A percentile compares a stretch with the other conserved stretches of the same genome.
These are phyloP conservation scores for Malurus leucopterus DNA, from an alignment of 2,797 vertebrate genomes.

Conservation along the genomic window DNA sequence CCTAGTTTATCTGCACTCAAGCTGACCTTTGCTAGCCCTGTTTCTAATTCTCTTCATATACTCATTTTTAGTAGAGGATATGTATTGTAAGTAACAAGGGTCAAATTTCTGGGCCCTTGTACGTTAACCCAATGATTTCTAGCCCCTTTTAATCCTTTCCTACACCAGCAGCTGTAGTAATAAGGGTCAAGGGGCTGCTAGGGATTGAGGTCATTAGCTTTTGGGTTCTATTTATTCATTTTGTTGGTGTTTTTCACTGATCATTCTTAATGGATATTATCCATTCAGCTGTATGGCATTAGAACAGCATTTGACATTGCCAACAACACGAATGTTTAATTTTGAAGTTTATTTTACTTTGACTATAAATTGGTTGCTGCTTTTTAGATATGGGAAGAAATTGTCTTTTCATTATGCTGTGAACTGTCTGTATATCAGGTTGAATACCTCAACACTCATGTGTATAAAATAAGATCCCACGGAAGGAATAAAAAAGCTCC, in stretches of 20 bases:
- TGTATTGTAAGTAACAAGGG: constrained; percentile 71
- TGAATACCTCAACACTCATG: background rate
- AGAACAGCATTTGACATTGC: constrained; percentile 29
- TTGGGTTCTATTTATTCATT: constrained; percentile 66
- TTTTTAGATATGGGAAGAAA: background rate
- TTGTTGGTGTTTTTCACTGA: constrained; percentile 51
- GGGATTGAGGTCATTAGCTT: constrained; percentile 68
- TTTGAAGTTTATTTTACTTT: constrained; percentile 14
- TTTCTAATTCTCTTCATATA: constrained; percentile 74
- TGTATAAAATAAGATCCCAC: background rate
- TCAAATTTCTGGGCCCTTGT: constrained; percentile 72
- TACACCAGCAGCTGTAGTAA: constrained; percentile 71
- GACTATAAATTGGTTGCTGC: background rate
- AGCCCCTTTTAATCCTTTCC: constrained; percentile 71
- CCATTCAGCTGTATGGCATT: constrained; percentile 27
- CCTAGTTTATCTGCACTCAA: constrained; percentile 67
- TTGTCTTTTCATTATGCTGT: background rate
- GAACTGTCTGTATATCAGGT: background rate
- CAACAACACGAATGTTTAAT: background rate
- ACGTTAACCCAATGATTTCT: constrained; percentile 73
- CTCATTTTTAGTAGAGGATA: constrained; percentile 72
- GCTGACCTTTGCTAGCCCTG: constrained; percentile 73
- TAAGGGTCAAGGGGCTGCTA: constrained; percentile 70
- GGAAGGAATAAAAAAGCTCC: background rate
- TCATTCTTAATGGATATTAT: constrained; percentile 31